Evolutionary conservation across 2,888 invertebrate species (phyloP).

Genomic region (Sipha maydis): DNA sequence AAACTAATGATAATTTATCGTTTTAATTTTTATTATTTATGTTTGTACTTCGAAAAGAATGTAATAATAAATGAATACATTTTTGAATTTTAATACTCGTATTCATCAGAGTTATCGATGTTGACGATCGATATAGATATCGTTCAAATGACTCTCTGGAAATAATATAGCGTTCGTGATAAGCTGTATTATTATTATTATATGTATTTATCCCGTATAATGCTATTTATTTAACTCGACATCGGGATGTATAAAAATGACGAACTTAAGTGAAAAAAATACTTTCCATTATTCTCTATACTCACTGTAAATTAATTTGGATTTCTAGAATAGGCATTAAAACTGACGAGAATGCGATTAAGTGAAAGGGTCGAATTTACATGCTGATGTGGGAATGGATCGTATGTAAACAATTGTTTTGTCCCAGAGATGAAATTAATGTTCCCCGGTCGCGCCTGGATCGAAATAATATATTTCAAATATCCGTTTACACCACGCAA

Average conservation of each 20-base stretch:
- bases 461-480: slow-evolving; percentile 5
- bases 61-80: background rate
- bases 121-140: background rate
- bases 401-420: slow-evolving; percentile 15
- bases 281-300: too few species aligned
- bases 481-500: too few species aligned
- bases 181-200: too few species aligned
- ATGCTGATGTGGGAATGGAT: slow-evolving; percentile 12
- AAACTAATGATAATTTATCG: slow-evolving; percentile 18
- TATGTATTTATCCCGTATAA: too few species aligned
- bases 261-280: too few species aligned
- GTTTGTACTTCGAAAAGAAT: too few species aligned
- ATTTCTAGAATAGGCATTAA: slow-evolving; percentile 17
- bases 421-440: slow-evolving; percentile 16
- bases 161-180: too few species aligned
- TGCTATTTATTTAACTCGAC: too few species aligned
- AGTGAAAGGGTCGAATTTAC: slow-evolving; percentile 36
- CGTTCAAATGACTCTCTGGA: background rate
- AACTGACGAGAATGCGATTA: slow-evolving; percentile 33
- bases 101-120: slow-evolving; percentile 8
- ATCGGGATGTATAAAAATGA: too few species aligned
- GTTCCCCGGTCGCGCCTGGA: background rate
- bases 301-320: slow-evolving; percentile 1
- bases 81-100: background rate
- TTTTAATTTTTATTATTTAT: slow-evolving; percentile 23